These are phyloP conservation scores for Mus minutoides DNA, from an alignment of 2,797 vertebrate species.

Conservation along the genomic window DNA sequence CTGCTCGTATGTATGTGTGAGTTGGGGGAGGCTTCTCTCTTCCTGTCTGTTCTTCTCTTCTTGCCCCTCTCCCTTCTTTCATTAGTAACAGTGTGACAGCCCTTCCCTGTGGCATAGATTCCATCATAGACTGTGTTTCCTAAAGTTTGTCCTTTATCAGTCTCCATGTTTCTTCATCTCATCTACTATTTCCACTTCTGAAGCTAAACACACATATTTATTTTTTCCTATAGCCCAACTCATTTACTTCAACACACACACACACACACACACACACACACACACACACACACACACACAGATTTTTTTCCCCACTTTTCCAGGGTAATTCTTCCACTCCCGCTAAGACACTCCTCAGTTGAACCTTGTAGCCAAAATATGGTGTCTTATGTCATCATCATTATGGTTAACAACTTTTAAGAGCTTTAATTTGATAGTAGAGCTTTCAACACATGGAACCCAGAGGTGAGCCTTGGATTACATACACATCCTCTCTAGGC, in stretches of 20 bases:
- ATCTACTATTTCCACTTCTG: neutral
- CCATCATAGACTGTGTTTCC: neutral
- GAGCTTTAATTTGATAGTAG: neutral
- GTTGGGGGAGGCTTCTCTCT: too few species aligned
- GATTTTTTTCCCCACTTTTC: neutral
- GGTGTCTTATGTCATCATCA: neutral
- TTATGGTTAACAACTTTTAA: neutral
- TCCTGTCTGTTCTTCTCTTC: neutral
- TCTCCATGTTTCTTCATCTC: neutral
- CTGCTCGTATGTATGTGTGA: neutral
- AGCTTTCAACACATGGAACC: neutral
- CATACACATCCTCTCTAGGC: neutral
- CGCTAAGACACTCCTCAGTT: neutral
- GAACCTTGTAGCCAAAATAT: neutral
- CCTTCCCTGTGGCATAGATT: neutral
- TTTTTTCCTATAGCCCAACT: neutral
- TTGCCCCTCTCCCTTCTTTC: neutral
- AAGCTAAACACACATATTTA: neutral
- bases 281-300: too few species aligned
- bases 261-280: too few species aligned
- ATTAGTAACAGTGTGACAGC: neutral
- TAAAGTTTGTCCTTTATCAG: neutral
- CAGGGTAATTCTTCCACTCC: fast-evolving
- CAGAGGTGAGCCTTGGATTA: neutral
- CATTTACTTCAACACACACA: neutral